These are phyloP conservation scores for Fratercula arctica DNA, from an alignment of 2,797 vertebrate genomes.

Conservation along the genomic window DNA sequence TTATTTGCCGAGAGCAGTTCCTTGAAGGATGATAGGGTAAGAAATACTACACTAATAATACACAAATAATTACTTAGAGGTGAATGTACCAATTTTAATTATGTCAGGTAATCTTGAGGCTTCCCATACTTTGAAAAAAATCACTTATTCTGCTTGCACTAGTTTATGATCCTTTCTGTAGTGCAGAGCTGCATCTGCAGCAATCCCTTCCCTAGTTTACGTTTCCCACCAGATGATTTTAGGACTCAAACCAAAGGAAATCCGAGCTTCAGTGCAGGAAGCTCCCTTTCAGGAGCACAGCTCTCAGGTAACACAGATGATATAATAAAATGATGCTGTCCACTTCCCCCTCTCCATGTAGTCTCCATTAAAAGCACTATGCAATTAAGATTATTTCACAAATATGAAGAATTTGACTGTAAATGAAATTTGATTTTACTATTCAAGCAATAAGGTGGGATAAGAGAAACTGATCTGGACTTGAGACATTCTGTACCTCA, in stretches of 20 bases:
- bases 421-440: not conserved
- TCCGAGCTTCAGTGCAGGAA: not conserved
- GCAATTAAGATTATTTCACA: not conserved
- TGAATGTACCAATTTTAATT: not conserved
- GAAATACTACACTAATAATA: not conserved
- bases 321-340: not conserved
- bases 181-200: not conserved
- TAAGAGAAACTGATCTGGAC: not conserved
- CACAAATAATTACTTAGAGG: not conserved
- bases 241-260: not conserved
- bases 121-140: not conserved
- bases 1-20: slow-evolving; percentile 14
- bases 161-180: not conserved
- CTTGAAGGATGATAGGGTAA: not conserved
- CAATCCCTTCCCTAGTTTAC: not conserved
- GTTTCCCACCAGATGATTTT: not conserved
- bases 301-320: not conserved
- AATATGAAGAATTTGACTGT: not conserved
- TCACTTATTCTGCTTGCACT: not conserved
- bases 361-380: not conserved
- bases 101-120: not conserved
- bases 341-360: not conserved
- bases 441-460: not conserved
- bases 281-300: not conserved
- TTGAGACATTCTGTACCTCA: not conserved